Evolutionary conservation across 2,113 vertebrate species (phyloP).

Genomic region (Channa argus): DNA sequence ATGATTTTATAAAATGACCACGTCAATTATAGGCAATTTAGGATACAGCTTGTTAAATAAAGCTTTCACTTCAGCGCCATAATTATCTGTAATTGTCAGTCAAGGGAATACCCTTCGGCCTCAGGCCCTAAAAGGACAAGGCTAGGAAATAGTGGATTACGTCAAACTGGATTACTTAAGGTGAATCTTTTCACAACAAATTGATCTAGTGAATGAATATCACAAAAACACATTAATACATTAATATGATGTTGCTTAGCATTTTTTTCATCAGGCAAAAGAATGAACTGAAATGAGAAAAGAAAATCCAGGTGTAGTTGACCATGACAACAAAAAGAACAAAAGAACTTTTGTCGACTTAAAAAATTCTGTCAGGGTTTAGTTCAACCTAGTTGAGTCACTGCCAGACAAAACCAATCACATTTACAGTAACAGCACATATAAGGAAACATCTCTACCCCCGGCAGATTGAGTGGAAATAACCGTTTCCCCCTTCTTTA

Average conservation of each 20-base stretch:
- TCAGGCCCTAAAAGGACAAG: conserved; percentile 15
- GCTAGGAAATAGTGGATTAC: conserved; percentile 47
- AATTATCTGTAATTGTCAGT: conserved; percentile 87
- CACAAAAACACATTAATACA: not conserved
- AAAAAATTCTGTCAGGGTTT: no score
- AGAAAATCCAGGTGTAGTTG: no score
- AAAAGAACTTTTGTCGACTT: no score
- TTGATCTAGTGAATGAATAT: conserved; percentile 2
- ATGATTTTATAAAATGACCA: conserved; percentile 77
- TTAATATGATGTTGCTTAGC: not conserved
- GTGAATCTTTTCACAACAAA: conserved; percentile 42
- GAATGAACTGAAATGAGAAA: no score
- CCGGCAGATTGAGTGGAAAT: no score
- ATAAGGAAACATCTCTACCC: no score
- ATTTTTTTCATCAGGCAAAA: not conserved
- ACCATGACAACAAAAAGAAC: no score
- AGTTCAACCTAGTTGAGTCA: no score
- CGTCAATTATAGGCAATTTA: conserved; percentile 78
- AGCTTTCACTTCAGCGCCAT: conserved; percentile 77
- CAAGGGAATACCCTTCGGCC: conserved; percentile 69
- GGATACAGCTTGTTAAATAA: conserved; percentile 82
- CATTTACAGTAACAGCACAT: no score
- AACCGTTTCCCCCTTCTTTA: no score
- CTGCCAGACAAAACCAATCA: no score
- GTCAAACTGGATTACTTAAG: conserved; percentile 46